These are phyloP conservation scores for Asteroscopus sphinx DNA, from an alignment of 2,888 invertebrate species.

Conservation along the genomic window DNA sequence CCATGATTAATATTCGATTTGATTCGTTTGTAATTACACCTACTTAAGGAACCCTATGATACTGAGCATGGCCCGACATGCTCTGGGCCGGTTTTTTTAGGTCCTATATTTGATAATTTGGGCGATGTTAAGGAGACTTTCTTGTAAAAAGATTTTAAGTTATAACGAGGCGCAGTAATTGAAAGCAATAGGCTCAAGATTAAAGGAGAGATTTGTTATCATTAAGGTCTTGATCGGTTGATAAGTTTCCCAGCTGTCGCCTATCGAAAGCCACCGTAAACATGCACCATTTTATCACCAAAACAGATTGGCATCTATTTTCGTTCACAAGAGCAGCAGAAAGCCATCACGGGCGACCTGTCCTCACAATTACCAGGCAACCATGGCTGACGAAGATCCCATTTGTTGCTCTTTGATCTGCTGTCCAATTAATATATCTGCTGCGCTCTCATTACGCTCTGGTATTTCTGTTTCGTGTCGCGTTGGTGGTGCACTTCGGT, in stretches of 20 bases:
- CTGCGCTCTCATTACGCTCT: constrained; percentile 71
- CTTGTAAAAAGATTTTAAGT: too few relatives aligned
- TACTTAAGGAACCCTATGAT: too few relatives aligned
- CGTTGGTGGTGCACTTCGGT: constrained; percentile 53
- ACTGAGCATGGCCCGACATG: too few relatives aligned
- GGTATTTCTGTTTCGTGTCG: constrained; percentile 75
- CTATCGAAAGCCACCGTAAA: constrained; percentile 28
- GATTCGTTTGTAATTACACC: too few relatives aligned
- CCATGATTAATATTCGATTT: too few relatives aligned
- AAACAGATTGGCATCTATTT: constrained; percentile 55
- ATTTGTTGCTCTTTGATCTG: constrained; percentile 77
- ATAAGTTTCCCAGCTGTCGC: too few relatives aligned
- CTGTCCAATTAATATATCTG: constrained; percentile 78
- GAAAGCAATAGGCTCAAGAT: too few relatives aligned
- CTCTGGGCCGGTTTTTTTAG: too few relatives aligned
- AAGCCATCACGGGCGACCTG: constrained; percentile 62
- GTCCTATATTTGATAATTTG: too few relatives aligned
- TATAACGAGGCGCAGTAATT: too few relatives aligned
- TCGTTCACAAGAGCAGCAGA: constrained; percentile 46
- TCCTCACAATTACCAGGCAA: constrained; percentile 74
- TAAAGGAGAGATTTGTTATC: background rate
- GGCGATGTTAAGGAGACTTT: too few relatives aligned
- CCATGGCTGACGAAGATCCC: constrained; percentile 70
- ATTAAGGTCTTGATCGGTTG: constrained; percentile 10
- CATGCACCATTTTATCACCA: constrained; percentile 39